A percentile compares a stretch with the other conserved stretches of the same genome.
phyloP scores from a whole-genome alignment of 2,113 vertebrate genomes.

The Callaeas wilsoni region DNA sequence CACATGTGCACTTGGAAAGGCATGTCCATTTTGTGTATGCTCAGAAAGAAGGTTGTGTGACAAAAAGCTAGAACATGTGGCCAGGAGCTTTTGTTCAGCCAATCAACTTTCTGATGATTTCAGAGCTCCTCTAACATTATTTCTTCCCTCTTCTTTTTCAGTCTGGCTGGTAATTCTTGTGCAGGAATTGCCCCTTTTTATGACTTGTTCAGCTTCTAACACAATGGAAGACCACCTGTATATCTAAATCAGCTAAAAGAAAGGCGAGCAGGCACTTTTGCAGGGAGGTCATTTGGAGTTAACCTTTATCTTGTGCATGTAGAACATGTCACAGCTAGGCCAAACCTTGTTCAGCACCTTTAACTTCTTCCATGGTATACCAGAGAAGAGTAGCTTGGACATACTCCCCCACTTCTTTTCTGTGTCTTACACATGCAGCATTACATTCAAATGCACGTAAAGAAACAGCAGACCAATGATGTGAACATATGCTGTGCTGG shows the following conservation, averaged over 20 bases:
- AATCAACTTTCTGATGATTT: neutral
- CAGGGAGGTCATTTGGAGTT: neutral
- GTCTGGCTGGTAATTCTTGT: neutral
- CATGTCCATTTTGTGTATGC: neutral
- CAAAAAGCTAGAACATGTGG: neutral
- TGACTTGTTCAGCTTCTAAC: neutral
- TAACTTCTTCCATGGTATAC: neutral
- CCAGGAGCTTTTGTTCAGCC: neutral
- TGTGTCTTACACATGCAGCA: neutral
- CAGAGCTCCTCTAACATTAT: neutral
- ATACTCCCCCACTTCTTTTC: neutral
- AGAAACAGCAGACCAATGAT: neutral
- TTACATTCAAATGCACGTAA: neutral
- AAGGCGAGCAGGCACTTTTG: neutral
- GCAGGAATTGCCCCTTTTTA: neutral
- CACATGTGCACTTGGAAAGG: neutral
- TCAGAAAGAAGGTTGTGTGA: neutral
- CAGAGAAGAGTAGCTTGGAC: neutral
- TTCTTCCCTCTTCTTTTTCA: neutral
- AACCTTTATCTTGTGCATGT: neutral
- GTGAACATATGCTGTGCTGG: constrained; percentile 7
- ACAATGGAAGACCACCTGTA: neutral
- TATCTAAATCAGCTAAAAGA: neutral
- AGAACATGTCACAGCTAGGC: neutral
- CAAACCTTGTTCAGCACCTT: neutral